Evolutionary conservation across 2,888 invertebrate species (phyloP), one percentile per base, ranked within the genome.

Genomic region (Coenonympha glycerion): DNA sequence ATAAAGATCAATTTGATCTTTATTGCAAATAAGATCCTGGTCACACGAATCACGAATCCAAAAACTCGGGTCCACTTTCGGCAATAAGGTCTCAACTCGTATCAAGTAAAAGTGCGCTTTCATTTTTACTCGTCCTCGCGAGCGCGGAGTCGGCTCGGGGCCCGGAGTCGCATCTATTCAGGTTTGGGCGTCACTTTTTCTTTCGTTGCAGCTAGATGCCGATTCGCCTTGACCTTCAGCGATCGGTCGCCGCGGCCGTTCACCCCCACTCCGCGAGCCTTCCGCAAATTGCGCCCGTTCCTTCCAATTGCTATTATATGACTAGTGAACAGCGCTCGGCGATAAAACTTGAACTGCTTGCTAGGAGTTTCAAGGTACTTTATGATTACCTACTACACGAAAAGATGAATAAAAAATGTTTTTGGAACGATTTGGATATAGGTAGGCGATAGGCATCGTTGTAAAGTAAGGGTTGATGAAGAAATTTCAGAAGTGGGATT

Each of bases 151-250:
- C n/a, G n/a, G n/a, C n/a, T n/a, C n/a, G n/a, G n/a, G n/a, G n/a
- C 84, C 61, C 65, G 45, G 24, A 45, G 33, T 45, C 45, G 65
- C 73, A 75, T 79, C 81, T 82, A 80, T 82, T 84, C 83, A 79
- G 81, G 84, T 84, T 85, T 79, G 77, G 83, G 74, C 76, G 83
- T 84, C 85, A 87, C 87, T 87, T 87, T 87, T 87, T 86, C 77
- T 86, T 86, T 87, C 86, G 77, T 80, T 80, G 55, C 60, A 59
- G 53, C 63, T 65, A 62, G 64, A 60, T 62, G 60, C 61, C 56
- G 59, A 58, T 55, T 52, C 55, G 79, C 85, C 85, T 87, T 87
- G 87, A 86, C 85, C 87, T 85, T 84, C 80, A 77, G 63, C 74
- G 82, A 80, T 76, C 79, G 81, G 82, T 72, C 79, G 80, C 74